Percentiles rank a stretch among this genome's conserved stretches.
Conservation (phyloP, 2,113 vertebrate species). For the Lophius piscatorius region DNA sequence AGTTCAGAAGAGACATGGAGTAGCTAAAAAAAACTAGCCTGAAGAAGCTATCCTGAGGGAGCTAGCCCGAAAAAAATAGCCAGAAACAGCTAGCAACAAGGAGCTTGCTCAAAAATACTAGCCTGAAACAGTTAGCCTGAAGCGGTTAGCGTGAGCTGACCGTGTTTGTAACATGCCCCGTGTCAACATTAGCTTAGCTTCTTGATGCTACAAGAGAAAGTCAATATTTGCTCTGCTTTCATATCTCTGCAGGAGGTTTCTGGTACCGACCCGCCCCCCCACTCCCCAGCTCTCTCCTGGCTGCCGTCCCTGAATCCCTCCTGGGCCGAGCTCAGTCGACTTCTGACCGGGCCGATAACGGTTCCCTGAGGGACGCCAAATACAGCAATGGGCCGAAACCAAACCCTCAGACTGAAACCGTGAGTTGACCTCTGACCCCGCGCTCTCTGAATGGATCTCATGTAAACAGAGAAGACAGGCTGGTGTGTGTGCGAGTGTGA, state of each 20-base stretch:
- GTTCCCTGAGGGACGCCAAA: slow-evolving; percentile 57
- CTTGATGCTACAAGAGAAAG: too few relatives aligned
- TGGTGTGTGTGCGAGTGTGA: neutral
- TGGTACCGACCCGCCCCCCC: neutral
- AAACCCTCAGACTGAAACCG: slow-evolving; percentile 14
- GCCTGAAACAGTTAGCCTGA: too few relatives aligned
- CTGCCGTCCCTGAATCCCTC: neutral
- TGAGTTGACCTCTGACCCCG: neutral
- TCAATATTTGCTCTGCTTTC: neutral
- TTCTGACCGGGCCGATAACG: slow-evolving; percentile 60
- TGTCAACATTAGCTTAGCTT: too few relatives aligned
- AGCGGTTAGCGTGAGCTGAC: too few relatives aligned
- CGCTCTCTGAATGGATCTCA: slow-evolving; percentile 28
- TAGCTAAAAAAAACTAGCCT: too few relatives aligned
- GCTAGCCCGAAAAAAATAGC: too few relatives aligned
- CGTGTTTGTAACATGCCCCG: too few relatives aligned
- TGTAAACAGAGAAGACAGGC: neutral
- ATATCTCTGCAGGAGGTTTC: slow-evolving; percentile 6
- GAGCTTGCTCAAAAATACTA: too few relatives aligned
- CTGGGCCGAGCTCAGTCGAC: slow-evolving; percentile 19
- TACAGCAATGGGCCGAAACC: slow-evolving; percentile 52
- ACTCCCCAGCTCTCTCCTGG: rapidly evolving
- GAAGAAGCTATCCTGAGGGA: too few relatives aligned
- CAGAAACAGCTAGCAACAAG: too few relatives aligned
- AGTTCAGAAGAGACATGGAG: too few relatives aligned